Evolutionary conservation across 1,140 invertebrate species (phyloP).

Genomic region (Bombus impatiens): DNA sequence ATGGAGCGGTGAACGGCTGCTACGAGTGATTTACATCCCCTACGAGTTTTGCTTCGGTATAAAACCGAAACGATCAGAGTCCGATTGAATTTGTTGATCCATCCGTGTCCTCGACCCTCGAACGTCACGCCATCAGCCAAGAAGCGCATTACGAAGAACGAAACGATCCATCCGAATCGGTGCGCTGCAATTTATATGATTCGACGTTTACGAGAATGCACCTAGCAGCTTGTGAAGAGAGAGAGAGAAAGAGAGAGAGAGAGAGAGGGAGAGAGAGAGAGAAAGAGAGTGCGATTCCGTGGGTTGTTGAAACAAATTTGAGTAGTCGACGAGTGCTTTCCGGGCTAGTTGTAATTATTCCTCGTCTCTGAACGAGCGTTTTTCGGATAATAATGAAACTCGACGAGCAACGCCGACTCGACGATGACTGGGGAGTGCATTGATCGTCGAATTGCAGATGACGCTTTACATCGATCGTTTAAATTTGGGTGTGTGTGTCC

Average conservation of each 20-base stretch:
- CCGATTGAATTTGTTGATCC: conserved; percentile 35
- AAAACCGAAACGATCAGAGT: conserved; percentile 29
- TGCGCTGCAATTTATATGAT: conserved; percentile 14
- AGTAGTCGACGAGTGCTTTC: background rate
- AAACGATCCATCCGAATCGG: background rate
- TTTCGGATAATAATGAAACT: background rate
- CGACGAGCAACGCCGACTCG: background rate
- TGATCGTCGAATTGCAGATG: background rate
- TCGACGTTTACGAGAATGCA: conserved; percentile 15
- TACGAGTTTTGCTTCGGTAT: background rate
- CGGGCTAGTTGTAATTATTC: background rate
- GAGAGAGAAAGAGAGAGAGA: background rate
- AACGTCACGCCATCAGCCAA: background rate
- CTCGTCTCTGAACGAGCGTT: background rate
- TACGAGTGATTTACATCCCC: conserved; percentile 34
- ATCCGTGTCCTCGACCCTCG: conserved; percentile 3
- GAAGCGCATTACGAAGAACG: conserved; percentile 9
- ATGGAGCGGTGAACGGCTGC: conserved; percentile 5
- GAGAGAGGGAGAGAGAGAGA: fast-evolving
- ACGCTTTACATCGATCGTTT: background rate
- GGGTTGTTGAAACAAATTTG: conserved; percentile 4
- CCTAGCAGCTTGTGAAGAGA: background rate
- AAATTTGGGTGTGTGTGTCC: background rate
- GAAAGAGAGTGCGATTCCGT: background rate
- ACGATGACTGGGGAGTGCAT: background rate